Conservation (phyloP, 2,113 vertebrate species). For the Boulengerochromis microlepis region DNA sequence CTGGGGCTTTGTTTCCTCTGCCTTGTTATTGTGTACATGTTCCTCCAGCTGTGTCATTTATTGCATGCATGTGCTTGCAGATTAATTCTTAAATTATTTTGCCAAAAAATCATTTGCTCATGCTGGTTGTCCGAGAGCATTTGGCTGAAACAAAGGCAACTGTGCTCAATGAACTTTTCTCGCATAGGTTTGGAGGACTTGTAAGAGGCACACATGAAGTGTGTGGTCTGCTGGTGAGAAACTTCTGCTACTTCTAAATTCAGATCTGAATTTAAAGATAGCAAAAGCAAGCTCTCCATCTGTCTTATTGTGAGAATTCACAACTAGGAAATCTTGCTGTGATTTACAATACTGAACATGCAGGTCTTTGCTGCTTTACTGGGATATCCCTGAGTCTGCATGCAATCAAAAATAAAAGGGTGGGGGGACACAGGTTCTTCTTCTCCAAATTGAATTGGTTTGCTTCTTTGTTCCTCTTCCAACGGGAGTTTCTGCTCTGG, state of each 20-base stretch:
- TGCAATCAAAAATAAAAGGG: neutral
- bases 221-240: neutral
- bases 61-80: neutral
- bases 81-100: neutral
- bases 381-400: conserved; percentile 22
- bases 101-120: neutral
- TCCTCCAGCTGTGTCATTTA: neutral
- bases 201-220: neutral
- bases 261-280: neutral
- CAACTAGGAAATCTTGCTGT: conserved; percentile 17
- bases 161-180: neutral
- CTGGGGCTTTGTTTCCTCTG: neutral
- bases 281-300: neutral
- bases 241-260: neutral
- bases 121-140: neutral
- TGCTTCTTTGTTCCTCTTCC: conserved; percentile 10
- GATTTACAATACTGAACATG: conserved; percentile 47
- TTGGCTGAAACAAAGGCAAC: neutral
- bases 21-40: neutral
- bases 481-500: conserved; percentile 5
- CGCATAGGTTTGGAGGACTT: neutral
- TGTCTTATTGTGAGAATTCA: conserved; percentile 17
- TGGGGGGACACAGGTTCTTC: neutral
- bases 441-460: neutral
- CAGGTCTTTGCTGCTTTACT: conserved; percentile 22